Base-by-base conservation (phyloP, 2,113 vertebrate genomes). In the Oceanites oceanicus region DNA sequence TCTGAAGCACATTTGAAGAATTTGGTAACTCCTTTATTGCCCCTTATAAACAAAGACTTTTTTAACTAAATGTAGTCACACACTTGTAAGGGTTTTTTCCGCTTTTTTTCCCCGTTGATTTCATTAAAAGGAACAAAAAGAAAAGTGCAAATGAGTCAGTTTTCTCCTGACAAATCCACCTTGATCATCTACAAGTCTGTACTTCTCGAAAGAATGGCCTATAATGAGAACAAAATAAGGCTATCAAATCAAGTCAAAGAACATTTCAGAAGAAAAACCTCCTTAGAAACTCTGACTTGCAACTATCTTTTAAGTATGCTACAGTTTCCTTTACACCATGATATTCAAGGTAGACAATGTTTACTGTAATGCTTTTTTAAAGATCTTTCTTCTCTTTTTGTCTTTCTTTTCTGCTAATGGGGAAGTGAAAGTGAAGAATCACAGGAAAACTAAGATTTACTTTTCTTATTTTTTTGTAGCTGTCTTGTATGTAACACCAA, bases 191-290 rank as follows among this genome's bases (percentile, higher is more conserved):
- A 19, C 32, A 80, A 7, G 82, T 92, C 50, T 86, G 8, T 42
- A 76, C 63, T 65, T 26, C 34, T 77, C 34, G 73, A 67, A 92
- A 91, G 52, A 81, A 7, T 91, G 32, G 38, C 11, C 11, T 80
- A 38, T 74, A 93, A 90, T 74, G 70, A 96, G 72, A 78, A 76
- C 44, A 78, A 86, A 93, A 71, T 53, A 63, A 59, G 15, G 45
- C 66, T 73, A 94, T 49, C 73, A 78, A 85, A 91, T 70, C 29
- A 86, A 82, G 42, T 7, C 38, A 93, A 92, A 68, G 65, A 94
- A 42, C 17, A 76, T 36, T 80, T 88, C 36, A 84, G 29, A 85
- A 83, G 36, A 88, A 82, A 94, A 78, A 75, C 9, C 21, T 85
- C 42, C 32, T 63, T 18, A 71, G 26, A 88, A 89, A 45, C 30